phyloP scores from a whole-genome alignment of 2,113 vertebrate genomes.

The Elaphurus davidianus region DNA sequence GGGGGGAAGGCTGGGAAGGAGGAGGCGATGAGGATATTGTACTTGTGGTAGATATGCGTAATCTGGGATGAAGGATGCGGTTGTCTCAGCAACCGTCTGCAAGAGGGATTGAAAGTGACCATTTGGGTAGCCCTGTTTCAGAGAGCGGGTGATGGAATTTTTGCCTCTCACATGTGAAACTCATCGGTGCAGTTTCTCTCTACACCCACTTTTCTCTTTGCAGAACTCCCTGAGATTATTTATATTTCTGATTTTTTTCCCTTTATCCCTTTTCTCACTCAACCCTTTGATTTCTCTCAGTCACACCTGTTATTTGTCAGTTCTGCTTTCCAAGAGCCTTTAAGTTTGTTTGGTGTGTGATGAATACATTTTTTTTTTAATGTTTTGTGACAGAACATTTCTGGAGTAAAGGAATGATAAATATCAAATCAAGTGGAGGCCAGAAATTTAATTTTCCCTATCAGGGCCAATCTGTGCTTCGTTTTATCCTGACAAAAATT shows the following conservation, averaged over 20 bases:
- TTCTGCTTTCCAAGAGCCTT: conserved; percentile 50
- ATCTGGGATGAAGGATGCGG: fast-evolving
- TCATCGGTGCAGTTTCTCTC: neutral
- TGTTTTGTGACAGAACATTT: conserved; percentile 71
- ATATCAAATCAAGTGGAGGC: conserved; percentile 79
- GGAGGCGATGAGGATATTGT: neutral
- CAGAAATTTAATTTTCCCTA: conserved; percentile 80
- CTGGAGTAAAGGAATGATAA: conserved; percentile 76
- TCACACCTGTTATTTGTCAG: conserved; percentile 40
- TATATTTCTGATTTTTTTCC: neutral
- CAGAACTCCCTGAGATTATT: neutral
- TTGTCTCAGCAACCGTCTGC: neutral
- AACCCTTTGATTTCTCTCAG: neutral
- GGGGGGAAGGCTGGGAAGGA: neutral
- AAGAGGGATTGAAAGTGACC: neutral
- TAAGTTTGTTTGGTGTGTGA: conserved; percentile 68
- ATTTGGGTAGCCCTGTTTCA: neutral
- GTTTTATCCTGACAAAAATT: conserved; percentile 81
- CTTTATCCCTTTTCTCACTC: conserved; percentile 16
- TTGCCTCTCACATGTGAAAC: neutral
- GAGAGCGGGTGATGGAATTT: neutral
- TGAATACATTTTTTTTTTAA: conserved; percentile 46
- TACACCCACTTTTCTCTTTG: neutral
- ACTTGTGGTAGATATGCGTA: too few species aligned
- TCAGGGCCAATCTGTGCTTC: conserved; percentile 74